phyloP scores from a whole-genome alignment of 2,113 vertebrate species.

The Jaculus jaculus region DNA sequence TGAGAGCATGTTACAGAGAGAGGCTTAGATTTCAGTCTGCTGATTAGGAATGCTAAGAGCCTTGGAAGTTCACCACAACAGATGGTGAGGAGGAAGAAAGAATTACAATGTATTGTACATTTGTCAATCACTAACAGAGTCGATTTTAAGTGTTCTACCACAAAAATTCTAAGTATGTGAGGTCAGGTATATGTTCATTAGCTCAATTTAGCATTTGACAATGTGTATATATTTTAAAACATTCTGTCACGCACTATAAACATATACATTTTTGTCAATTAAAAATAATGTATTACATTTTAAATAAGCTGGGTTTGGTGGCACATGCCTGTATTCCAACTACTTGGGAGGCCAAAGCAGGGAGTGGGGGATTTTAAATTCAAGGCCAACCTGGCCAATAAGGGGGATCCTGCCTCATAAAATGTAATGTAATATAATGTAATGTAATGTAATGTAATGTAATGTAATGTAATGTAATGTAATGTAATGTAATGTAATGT shows the following conservation, averaged over 20 bases:
- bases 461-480: too few species aligned
- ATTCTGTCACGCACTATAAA: neutral
- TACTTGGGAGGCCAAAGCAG: neutral
- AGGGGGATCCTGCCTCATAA: neutral
- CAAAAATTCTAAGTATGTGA: slow-evolving; percentile 1
- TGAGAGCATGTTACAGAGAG: neutral
- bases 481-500: too few species aligned
- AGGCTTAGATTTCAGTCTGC: slow-evolving; percentile 47
- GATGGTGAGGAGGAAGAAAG: slow-evolving; percentile 36
- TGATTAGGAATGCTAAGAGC: slow-evolving; percentile 12
- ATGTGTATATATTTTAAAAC: neutral
- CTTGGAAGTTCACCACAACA: slow-evolving; percentile 44
- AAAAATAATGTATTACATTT: neutral
- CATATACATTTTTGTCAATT: neutral
- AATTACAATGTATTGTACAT: neutral
- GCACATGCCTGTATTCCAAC: neutral
- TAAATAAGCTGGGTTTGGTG: neutral
- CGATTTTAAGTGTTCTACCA: neutral
- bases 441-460: too few species aligned
- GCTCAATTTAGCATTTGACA: neutral
- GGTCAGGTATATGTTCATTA: neutral
- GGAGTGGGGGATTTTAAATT: neutral
- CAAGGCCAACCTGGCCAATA: neutral
- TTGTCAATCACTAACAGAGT: neutral
- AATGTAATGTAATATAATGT: too few species aligned